phyloP scores from a whole-genome alignment of 2,113 vertebrate species.

The Sprattus sprattus region DNA sequence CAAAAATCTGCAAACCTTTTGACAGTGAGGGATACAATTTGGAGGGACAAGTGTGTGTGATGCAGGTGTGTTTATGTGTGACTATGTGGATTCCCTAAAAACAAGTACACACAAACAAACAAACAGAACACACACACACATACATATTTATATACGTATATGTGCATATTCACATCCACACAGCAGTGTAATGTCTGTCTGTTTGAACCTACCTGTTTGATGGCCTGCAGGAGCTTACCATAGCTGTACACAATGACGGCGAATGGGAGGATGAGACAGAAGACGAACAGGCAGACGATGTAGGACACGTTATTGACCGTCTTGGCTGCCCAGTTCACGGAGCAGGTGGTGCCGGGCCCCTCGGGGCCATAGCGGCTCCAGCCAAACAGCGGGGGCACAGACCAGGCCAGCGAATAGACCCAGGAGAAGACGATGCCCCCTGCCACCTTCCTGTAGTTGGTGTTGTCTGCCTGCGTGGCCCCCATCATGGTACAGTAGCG shows the following conservation, averaged over 20 bases:
- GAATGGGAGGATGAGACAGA: constrained; percentile 78
- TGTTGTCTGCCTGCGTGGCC: constrained; percentile 63
- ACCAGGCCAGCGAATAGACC: constrained; percentile 76
- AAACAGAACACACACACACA: neutral
- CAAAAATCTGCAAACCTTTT: too few relatives aligned
- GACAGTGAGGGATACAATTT: too few relatives aligned
- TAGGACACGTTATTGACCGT: constrained; percentile 76
- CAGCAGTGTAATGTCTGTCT: neutral
- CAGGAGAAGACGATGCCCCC: constrained; percentile 76
- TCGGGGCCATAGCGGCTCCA: constrained; percentile 79
- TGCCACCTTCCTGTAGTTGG: constrained; percentile 70
- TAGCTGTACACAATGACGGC: constrained; percentile 76
- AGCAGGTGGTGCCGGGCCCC: constrained; percentile 73
- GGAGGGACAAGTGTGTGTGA: too few relatives aligned
- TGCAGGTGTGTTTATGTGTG: too few relatives aligned
- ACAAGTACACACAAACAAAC: too few relatives aligned
- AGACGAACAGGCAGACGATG: constrained; percentile 78
- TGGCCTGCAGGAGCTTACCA: constrained; percentile 68
- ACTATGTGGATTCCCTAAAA: too few relatives aligned
- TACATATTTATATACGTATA: too few relatives aligned
- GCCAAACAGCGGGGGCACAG: constrained; percentile 70
- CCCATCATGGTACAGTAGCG: constrained; percentile 74
- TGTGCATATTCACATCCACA: neutral
- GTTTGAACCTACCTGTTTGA: constrained; percentile 70
- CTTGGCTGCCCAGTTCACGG: constrained; percentile 70